Percentiles rank a stretch among this genome's conserved stretches.
phyloP scores from a whole-genome alignment of 2,888 invertebrate species.

The Melanchra persicariae region DNA sequence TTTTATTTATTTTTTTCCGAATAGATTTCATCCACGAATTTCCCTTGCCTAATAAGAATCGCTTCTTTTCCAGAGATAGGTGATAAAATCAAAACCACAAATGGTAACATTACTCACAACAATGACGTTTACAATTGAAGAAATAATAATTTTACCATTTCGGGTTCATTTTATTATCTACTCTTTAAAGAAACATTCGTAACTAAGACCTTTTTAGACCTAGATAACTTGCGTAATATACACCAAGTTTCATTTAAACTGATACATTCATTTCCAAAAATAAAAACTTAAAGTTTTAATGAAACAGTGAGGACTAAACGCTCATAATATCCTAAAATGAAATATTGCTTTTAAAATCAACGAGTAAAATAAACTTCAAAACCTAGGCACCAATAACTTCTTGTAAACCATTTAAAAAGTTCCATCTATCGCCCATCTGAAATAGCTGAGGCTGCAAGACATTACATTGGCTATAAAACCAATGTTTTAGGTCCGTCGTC shows the following conservation, averaged over 20 bases:
- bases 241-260: too few species aligned
- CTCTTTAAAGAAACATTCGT: too few species aligned
- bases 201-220: too few species aligned
- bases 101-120: background rate
- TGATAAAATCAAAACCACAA: background rate
- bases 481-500: conserved; percentile 40
- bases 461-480: conserved; percentile 52
- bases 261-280: too few species aligned
- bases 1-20: conserved; percentile 3
- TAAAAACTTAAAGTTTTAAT: too few species aligned
- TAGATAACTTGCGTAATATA: too few species aligned
- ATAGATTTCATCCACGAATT: background rate
- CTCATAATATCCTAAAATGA: background rate
- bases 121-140: background rate
- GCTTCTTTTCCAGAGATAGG: too few species aligned
- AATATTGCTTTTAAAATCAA: background rate
- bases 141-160: too few species aligned
- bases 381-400: background rate
- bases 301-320: too few species aligned
- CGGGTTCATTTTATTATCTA: too few species aligned
- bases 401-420: conserved; percentile 36
- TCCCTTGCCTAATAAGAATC: too few species aligned
- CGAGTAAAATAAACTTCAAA: background rate
- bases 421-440: conserved; percentile 36
- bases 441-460: conserved; percentile 40